Evolutionary conservation across 1,140 invertebrate genomes (phyloP).

Genomic region (Augochlora pura): DNA sequence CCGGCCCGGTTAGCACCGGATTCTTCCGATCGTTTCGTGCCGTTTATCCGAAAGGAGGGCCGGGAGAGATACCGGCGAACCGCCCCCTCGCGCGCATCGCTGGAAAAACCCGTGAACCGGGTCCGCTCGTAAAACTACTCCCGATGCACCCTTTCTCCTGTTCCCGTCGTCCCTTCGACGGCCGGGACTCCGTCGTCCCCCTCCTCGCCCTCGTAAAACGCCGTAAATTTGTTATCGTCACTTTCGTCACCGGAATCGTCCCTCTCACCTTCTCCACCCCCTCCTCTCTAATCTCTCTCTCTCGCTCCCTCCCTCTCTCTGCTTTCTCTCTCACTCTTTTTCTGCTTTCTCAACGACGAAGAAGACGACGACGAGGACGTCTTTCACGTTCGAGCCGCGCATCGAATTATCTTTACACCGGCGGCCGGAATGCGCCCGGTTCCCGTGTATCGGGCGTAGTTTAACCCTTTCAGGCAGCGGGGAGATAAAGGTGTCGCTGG

Average conservation of each 20-base stretch:
- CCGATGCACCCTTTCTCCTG: background rate
- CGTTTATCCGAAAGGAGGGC: background rate
- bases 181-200: background rate
- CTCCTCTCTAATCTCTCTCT: too few species aligned
- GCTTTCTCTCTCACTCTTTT: too few species aligned
- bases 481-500: conserved; percentile 66
- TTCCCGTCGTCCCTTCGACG: background rate
- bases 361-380: background rate
- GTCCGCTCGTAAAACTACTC: conserved; percentile 51
- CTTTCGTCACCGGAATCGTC: conserved; percentile 49
- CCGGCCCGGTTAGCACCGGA: background rate
- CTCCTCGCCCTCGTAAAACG: background rate
- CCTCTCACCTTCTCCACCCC: background rate
- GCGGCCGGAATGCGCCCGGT: conserved; percentile 61
- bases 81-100: background rate
- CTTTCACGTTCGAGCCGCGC: conserved; percentile 28
- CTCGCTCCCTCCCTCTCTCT: too few species aligned
- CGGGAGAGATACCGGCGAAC: conserved; percentile 46
- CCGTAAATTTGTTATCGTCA: conserved; percentile 63
- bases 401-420: conserved; percentile 67
- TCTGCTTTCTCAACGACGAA: too few species aligned
- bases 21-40: conserved; percentile 18
- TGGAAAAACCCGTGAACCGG: conserved; percentile 30
- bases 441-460: conserved; percentile 47
- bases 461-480: conserved; percentile 67